Base-by-base conservation (phyloP, 1,140 invertebrate genomes). In the Drosophila quadrilineata region DNA sequence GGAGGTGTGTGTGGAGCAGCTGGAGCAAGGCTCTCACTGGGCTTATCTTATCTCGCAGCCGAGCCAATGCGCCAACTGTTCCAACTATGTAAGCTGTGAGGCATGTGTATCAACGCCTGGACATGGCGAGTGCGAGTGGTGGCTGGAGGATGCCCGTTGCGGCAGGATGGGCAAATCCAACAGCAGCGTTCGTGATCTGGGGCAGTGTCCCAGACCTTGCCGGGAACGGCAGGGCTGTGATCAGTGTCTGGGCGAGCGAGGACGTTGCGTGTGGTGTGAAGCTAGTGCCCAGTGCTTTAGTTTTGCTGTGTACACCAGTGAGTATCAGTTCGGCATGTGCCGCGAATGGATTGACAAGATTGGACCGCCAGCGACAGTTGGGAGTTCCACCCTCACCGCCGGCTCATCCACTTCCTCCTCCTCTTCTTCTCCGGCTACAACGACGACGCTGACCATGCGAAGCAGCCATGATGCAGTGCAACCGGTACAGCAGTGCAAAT, bases 181-280 rank as follows among this genome's bases (percentile, higher is more conserved):
- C 3, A 94, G 93, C 14, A 95, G 94, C n/a, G 91, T 95, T 0
- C 71, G 84, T 0, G 90, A 90, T n/a, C 90, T 91, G n/a, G 58
- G 91, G 0, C 90, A 91, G 6, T 97, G 96, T 84, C 95, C 95
- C 0, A 90, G 92, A 8, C 94, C 95, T 0, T 97, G 96, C 77
- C 92, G 95, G 68, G 89, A 93, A 67, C 92, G 97, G 8, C 91
- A 87, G 1, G 94, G 94, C 71, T 98, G 97, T 88, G 93, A 93
- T 3, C 92, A 94, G 16, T 99, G 98, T 85, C 89, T 98, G 8
- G 94, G 95, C 53, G 94, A 95, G 67, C 93, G 93, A 31, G 96
- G 96, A 3, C 92, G 96, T 46, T 99, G 98, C 90, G 97, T 98
- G 0, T 99, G 97, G 98, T 98, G 97, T 87, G 95, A 98, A 77